Percentiles rank a stretch among this genome's conserved stretches.
Evolutionary conservation across 2,113 vertebrate species (phyloP).

Genomic region (Saiga tatarica): DNA sequence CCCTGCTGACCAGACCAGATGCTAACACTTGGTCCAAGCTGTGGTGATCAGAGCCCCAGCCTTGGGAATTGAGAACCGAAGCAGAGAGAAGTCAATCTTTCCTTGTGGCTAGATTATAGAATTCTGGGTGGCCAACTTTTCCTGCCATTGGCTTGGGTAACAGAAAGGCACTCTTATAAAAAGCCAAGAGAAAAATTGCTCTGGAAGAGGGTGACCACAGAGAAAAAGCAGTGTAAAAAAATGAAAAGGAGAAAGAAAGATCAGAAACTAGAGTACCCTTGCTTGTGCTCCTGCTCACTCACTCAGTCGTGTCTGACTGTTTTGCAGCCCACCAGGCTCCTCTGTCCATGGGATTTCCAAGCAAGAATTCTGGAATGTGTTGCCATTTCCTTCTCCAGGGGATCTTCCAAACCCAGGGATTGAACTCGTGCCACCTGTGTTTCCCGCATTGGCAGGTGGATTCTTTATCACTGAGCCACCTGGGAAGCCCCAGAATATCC

Average conservation of each 20-base stretch:
- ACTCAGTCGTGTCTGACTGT: background rate
- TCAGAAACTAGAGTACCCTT: background rate
- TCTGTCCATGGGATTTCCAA: background rate
- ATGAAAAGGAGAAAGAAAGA: background rate
- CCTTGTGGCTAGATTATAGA: background rate
- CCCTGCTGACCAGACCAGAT: background rate
- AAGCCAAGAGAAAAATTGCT: background rate
- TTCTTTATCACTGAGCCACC: background rate
- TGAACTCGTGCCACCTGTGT: rapidly evolving
- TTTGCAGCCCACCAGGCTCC: background rate
- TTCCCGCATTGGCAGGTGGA: background rate
- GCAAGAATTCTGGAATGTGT: background rate
- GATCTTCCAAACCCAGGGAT: background rate
- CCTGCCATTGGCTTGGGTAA: background rate
- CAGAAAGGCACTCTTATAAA: background rate
- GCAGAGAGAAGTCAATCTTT: background rate
- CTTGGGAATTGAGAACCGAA: background rate
- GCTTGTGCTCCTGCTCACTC: background rate
- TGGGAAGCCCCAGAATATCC: background rate
- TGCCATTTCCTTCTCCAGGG: background rate
- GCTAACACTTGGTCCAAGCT: background rate
- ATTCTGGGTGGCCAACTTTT: background rate
- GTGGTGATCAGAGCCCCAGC: background rate
- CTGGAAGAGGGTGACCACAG: background rate
- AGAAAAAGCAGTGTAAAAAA: background rate